phyloP scores from a whole-genome alignment of 2,888 invertebrate species.

The Thecocarcelia acutangulata region DNA sequence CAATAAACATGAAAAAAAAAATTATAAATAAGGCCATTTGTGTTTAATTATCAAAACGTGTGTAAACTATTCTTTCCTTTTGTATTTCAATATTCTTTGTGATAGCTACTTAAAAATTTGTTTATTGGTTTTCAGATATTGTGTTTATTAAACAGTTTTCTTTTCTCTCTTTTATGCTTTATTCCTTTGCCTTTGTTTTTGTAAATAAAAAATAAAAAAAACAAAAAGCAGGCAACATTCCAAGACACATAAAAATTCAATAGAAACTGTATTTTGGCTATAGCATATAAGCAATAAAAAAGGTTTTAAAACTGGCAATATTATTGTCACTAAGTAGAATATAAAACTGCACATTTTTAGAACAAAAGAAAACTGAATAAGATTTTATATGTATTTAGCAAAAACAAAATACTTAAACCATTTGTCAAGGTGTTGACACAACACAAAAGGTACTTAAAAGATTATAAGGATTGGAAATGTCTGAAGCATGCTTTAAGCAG shows the following conservation, averaged over 20 bases:
- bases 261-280: slow-evolving; percentile 7
- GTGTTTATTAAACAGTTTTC: slow-evolving; percentile 15
- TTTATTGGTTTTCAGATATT: neutral
- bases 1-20: too few relatives aligned
- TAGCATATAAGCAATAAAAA: neutral
- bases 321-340: neutral
- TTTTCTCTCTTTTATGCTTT: neutral
- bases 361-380: neutral
- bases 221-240: slow-evolving; percentile 54
- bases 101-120: neutral
- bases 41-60: too few relatives aligned
- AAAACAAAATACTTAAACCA: neutral
- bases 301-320: neutral
- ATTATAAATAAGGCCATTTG: too few relatives aligned
- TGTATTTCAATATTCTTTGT: too few relatives aligned
- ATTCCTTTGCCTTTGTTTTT: slow-evolving; percentile 5
- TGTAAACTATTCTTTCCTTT: too few relatives aligned
- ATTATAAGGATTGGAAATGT: neutral
- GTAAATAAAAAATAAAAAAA: slow-evolving; percentile 9
- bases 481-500: slow-evolving; percentile 1
- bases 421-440: neutral
- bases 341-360: neutral
- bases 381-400: neutral
- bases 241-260: slow-evolving; percentile 54
- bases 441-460: neutral